Evolutionary conservation across 2,888 invertebrate genomes (phyloP), one percentile per base, ranked within the genome.

Genomic region (Argyresthia albistria): DNA sequence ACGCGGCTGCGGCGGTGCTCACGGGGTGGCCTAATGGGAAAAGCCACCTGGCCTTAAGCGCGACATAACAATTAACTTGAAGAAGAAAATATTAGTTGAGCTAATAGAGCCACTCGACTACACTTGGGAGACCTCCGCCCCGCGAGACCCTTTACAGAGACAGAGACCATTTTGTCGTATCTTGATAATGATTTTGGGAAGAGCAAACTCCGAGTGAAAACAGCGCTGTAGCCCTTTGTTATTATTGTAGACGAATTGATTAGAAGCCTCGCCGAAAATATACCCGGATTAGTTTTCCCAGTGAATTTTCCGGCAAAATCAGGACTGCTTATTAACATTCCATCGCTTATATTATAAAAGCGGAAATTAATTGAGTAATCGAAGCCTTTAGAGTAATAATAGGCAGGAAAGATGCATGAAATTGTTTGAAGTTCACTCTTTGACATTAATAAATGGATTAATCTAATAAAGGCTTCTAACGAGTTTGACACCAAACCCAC

Each of bases 31-130:
- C 75, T 81, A 83, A 86, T 80, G 78, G 77, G 76, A 74, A 75
- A 73, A 73, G 73, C 78, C 82, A 87, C 86, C 86, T 87, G 83
- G 75, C 79, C 76, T 81, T 81, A 77, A 76, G 84, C 76, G 73
- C 76, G 79, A 80, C 80, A 80, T 84, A 83, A 86, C 84, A 86
- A 87, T 84, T 86, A 86, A 80, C 74, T 80, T 64, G 71, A 70
- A 76, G 79, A 81, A 81, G 79, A 84, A 83, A 83, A 83, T 87
- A 87, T 83, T 81, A 83, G 81, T 81, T 68, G 73, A 78, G 80
- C 73, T 83, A 81, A 87, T 82, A 86, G 76, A 80, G 68, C 75
- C 74, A 73, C 78, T 80, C 70, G 74, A 77, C 81, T 81, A 81
- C 77, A 78, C 77, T 72, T 70, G 73, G 67, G 67, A 74, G 78